phyloP scores from a whole-genome alignment of 2,888 invertebrate genomes.

The Deilephila elpenor region DNA sequence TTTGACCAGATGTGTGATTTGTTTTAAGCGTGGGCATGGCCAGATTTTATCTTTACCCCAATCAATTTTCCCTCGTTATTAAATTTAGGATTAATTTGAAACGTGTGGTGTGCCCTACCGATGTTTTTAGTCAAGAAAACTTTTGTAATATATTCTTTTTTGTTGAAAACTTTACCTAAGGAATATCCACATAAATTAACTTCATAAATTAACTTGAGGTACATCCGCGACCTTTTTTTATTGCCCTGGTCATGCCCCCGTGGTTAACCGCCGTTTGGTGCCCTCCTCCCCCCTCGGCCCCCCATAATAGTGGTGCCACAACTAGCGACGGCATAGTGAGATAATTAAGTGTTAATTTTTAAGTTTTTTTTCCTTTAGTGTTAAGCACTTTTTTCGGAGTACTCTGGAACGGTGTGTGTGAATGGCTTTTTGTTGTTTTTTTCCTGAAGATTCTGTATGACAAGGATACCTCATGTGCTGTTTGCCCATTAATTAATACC shows the following conservation, averaged over 20 bases:
- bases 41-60: not conserved
- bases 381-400: conserved; percentile 54
- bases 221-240: not conserved
- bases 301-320: conserved; percentile 20
- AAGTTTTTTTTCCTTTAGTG: conserved; percentile 65
- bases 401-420: not conserved
- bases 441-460: too few relatives aligned
- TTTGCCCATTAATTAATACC: too few relatives aligned
- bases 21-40: not conserved
- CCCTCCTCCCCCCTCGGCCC: not conserved
- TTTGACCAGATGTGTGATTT: conserved; percentile 3
- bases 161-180: not conserved
- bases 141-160: not conserved
- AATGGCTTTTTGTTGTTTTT: not conserved
- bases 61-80: too few relatives aligned
- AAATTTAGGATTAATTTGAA: not conserved
- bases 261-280: conserved; percentile 17
- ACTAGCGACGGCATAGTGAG: conserved; percentile 34
- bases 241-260: not conserved
- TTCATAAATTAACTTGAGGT: too few relatives aligned
- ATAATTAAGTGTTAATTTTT: conserved; percentile 64
- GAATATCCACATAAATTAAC: not conserved
- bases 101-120: not conserved
- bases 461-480: too few relatives aligned
- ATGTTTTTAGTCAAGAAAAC: not conserved